Evolutionary conservation across 2,797 vertebrate species (phyloP), one percentile per base, ranked within the genome.

Genomic region (Enteromius paludinosus): DNA sequence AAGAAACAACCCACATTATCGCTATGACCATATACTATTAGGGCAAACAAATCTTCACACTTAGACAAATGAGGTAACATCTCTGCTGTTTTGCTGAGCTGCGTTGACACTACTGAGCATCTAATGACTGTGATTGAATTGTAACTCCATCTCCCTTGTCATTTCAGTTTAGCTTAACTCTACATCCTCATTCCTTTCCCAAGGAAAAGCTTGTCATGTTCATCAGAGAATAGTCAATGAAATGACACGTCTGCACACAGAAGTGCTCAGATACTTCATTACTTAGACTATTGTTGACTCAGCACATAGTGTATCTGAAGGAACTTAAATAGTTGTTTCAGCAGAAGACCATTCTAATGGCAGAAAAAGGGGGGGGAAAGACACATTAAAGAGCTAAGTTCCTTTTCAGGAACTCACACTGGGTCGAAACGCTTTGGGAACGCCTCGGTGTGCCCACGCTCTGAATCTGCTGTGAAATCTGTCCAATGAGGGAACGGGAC

Each of bases 61-160:
- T 68, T 61, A 35, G 61, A 84, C 64, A 23, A 83, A 72, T 65
- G 33, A 14, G 3, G 9, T 25, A 18, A 20, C 15, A 18, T 47
- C 25, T 47, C 15, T 47, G 43, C 14, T 43, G 35, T 17, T 75
- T 62, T 62, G 35, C 54, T 62, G 12, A 45, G 15, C 25, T 18
- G 14, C 20, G 1, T 25, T 6, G n/a, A 41, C 45, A 66, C 81
- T 70, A 82, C 84, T 92, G 23, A 59, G 56, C 56, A 4, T 12
- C 11, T 59, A 59, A 59, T 5, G 56, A 25, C 56, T 59, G 23
- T 59, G 90, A 92, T 71, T 75, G 84, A 92, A 85, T 49, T 73
- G 56, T 74, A 77, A 77, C 18, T 47, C 7, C 77, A 90, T 90
- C 89, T 91, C 86, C 81, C 45, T 79, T 88, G 90, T 92, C 91